Evolutionary conservation across 2,888 invertebrate genomes (phyloP), one percentile per base, ranked within the genome.

Genomic region (Podotricha telesiphe): DNA sequence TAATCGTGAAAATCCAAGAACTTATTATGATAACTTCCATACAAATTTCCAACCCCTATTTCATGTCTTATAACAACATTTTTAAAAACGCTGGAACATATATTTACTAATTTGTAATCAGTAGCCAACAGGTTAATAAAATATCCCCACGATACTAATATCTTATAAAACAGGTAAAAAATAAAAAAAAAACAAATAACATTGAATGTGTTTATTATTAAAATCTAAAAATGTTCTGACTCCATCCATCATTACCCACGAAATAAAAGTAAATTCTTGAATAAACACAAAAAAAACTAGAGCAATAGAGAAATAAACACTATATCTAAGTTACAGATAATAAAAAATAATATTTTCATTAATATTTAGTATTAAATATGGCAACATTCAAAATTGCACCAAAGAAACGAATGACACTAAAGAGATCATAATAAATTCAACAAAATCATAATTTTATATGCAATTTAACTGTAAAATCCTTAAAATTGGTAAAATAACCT

Each of bases 371-470:
- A 56, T 68, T 68, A 48, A 78, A 79, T 79, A 82, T 82, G 81
- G 81, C 82, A 81, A 78, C 78, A 76, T 72, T 55, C 63, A 69
- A 53, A 74, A 81, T 82, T 80, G 82, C 81, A 81, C 80, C 78
- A 74, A 77, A 76, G 75, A 73, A 74, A 76, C 74, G 67, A 77
- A 84, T 83, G 83, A 82, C 82, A 83, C 79, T 67, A 75, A 63
- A 78, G 83, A 83, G 84, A 84, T 83, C 83, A 82, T 75, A 71
- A 67, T 53, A 62, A 62, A 72, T 73, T 72, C 70, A 73, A 70
- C 71, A 73, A 65, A 72, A 58, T 17, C n/a, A 22, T 51, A 51
- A 51, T 22, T 51, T 53, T n/a, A 69, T 48, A 61, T 42, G 61
- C 62, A 66, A 68, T 55, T 55, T 17, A 58, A 62, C 58, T 50